A percentile compares a stretch with the other conserved stretches of the same genome.
Conservation (phyloP, 2,797 vertebrate genomes). For the Chrysocyon brachyurus region DNA sequence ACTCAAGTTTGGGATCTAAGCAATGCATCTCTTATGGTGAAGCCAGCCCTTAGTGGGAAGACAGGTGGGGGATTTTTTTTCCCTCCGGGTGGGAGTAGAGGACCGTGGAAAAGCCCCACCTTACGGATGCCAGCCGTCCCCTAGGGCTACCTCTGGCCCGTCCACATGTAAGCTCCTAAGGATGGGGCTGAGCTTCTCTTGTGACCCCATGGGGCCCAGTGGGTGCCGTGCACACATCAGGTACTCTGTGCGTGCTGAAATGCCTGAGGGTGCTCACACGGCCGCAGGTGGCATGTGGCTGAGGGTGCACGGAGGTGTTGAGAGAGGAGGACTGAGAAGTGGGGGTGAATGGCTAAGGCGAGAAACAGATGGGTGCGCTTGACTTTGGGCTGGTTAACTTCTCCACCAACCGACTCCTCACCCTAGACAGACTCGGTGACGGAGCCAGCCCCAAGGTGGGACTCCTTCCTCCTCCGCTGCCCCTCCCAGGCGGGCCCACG, state of each 20-base stretch:
- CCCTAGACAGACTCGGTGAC: not conserved
- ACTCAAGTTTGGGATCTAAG: not conserved
- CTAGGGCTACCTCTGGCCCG: accelerated
- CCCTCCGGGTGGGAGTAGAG: not conserved
- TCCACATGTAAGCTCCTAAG: not conserved
- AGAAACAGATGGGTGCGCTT: not conserved
- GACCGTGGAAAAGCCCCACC: not conserved
- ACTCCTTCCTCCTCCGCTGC: not conserved
- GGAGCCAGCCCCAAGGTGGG: not conserved
- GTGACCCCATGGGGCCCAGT: no score
- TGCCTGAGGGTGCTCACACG: not conserved
- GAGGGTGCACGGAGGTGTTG: not conserved
- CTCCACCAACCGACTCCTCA: not conserved
- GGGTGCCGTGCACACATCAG: not conserved
- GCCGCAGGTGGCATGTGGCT: accelerated
- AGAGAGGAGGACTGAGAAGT: not conserved
- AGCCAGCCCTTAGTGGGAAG: not conserved
- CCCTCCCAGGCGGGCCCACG: not conserved
- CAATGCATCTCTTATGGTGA: not conserved
- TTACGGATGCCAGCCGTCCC: not conserved
- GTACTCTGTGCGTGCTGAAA: not conserved
- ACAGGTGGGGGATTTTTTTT: not conserved
- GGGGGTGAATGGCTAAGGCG: not conserved
- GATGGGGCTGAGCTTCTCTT: not conserved
- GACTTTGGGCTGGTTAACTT: not conserved